A percentile compares a stretch with the other conserved stretches of the same genome.
These are phyloP conservation scores for Romanomermis culicivorax DNA, from an alignment of 2,888 invertebrate genomes.

Conservation along the genomic window DNA sequence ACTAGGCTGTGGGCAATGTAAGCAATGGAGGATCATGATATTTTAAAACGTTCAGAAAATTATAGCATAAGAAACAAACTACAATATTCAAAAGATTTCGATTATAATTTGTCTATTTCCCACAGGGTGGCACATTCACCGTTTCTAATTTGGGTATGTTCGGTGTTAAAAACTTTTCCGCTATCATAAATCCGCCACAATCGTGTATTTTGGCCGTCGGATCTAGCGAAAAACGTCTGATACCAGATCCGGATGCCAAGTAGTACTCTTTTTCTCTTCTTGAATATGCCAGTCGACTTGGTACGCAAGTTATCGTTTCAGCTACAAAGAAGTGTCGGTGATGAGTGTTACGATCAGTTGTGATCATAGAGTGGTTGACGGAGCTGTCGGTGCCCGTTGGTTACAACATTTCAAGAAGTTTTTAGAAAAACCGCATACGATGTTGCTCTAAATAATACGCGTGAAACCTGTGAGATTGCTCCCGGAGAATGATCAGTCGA, in stretches of 20 bases:
- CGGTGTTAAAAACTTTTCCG: conserved; percentile 63
- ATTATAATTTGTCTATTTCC: no score
- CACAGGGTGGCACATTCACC: conserved; percentile 71
- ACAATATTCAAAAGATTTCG: no score
- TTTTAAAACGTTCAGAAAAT: no score
- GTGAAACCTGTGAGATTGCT: no score
- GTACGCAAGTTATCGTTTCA: conserved; percentile 1
- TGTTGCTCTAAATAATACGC: conserved; percentile 62
- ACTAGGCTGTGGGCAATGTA: no score
- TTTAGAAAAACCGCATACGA: conserved; percentile 74
- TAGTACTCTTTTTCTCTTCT: no score
- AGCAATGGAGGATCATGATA: no score
- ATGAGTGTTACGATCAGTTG: conserved; percentile 80
- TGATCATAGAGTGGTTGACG: conserved; percentile 91
- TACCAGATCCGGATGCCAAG: conserved; percentile 56
- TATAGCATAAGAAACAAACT: no score
- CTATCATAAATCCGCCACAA: conserved; percentile 83
- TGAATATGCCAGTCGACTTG: no score
- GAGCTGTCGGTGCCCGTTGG: conserved; percentile 92
- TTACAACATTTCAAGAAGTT: conserved; percentile 63
- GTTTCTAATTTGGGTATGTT: conserved; percentile 90
- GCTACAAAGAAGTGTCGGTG: conserved; percentile 38
- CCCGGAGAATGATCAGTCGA: no score
- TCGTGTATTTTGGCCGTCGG: conserved; percentile 80
- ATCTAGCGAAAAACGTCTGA: conserved; percentile 48